These are phyloP conservation scores for Alexandromys fortis DNA, from an alignment of 2,113 vertebrate genomes.

Conservation along the genomic window DNA sequence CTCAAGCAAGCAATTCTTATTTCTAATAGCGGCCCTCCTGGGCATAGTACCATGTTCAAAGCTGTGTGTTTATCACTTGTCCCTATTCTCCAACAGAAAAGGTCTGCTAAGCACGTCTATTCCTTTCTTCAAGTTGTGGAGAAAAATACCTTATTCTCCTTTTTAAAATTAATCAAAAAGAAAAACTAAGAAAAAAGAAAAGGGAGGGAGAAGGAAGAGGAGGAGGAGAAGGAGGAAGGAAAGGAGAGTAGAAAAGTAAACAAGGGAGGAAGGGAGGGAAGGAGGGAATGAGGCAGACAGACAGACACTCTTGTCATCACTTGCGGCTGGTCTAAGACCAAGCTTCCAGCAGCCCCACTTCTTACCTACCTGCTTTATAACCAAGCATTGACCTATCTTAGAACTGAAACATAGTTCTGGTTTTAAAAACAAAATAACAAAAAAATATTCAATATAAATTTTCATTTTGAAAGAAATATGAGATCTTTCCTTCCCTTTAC, in stretches of 20 bases:
- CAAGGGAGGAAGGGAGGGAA: accelerated
- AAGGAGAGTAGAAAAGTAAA: not conserved
- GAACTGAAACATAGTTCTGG: not conserved
- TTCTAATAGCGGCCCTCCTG: not conserved
- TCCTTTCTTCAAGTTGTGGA: constrained; percentile 17
- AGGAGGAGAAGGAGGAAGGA: too few species aligned
- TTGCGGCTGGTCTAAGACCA: not conserved
- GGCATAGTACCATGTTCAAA: not conserved
- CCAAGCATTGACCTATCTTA: not conserved
- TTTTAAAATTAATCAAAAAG: constrained; percentile 45
- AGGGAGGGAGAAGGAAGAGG: too few species aligned
- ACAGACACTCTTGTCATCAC: not conserved
- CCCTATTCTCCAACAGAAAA: not conserved
- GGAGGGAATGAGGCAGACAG: not conserved
- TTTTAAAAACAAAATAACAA: not conserved
- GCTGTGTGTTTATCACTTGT: not conserved
- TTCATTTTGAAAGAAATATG: not conserved
- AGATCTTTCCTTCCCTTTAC: not conserved
- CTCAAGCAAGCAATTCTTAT: not conserved
- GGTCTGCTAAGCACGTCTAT: not conserved
- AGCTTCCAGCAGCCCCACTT: not conserved
- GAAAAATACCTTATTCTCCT: constrained; percentile 41
- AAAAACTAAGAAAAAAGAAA: not conserved
- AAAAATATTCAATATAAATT: not conserved
- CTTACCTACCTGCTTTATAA: not conserved